Conservation (phyloP, 2,888 invertebrate genomes). For the Polymixis lichenea region DNA sequence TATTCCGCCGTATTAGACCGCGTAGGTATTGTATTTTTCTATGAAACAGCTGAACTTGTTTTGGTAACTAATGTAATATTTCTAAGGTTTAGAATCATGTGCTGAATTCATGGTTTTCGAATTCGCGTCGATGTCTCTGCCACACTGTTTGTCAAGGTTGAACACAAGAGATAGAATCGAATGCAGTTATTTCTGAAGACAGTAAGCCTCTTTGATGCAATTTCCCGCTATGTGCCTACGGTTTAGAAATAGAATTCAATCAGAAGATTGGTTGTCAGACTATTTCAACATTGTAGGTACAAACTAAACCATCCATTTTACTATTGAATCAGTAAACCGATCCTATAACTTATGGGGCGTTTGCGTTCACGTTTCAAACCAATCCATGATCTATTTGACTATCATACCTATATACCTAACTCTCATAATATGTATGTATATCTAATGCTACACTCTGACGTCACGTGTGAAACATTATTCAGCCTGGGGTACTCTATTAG, state of each 20-base stretch:
- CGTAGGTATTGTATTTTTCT: no score
- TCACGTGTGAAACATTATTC: conserved; percentile 52
- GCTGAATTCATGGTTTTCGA: no score
- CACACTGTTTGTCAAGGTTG: neutral
- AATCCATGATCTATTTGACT: conserved; percentile 23
- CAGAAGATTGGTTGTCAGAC: neutral
- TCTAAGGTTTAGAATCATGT: no score
- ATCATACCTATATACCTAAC: conserved; percentile 9
- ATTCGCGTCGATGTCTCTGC: no score
- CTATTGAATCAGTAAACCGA: neutral
- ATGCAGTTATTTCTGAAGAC: neutral
- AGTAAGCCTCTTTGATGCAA: neutral
- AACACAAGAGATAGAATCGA: neutral
- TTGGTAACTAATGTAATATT: no score
- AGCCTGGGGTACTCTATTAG: conserved; percentile 52
- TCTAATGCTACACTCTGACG: conserved; percentile 36
- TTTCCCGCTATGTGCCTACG: neutral
- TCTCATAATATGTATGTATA: conserved; percentile 26
- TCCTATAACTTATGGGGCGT: neutral
- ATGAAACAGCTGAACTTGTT: no score
- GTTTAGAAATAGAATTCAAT: conserved; percentile 4
- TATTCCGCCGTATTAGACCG: no score
- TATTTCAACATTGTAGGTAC: neutral
- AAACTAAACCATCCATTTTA: neutral
- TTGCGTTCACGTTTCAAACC: conserved; percentile 5